Evolutionary conservation across 2,888 invertebrate species (phyloP).

Genomic region (Lepeophtheirus nordmannii): DNA sequence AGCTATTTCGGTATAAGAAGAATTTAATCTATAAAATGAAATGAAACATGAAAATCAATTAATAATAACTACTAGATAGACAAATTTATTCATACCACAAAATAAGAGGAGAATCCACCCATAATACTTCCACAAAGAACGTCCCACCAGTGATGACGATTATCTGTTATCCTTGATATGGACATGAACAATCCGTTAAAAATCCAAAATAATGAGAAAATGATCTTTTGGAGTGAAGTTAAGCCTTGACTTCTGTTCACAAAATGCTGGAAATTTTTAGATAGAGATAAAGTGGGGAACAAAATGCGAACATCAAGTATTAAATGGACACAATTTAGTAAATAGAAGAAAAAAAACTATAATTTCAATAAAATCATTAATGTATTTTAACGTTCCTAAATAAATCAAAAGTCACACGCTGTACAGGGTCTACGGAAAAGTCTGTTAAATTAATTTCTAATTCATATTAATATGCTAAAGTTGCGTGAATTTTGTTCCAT

Average conservation of each 20-base stretch:
- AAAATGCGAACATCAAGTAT: not conserved
- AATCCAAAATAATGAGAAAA: not conserved
- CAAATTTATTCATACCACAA: constrained; percentile 22
- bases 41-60: too few species aligned
- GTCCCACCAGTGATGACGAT: constrained; percentile 27
- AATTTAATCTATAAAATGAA: too few species aligned
- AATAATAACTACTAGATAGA: not conserved
- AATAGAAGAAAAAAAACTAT: too few species aligned
- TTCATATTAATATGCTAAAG: too few species aligned
- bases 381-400: too few species aligned
- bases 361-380: too few species aligned
- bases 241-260: not conserved
- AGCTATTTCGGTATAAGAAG: too few species aligned
- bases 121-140: constrained; percentile 24
- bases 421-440: too few species aligned
- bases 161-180: constrained; percentile 24
- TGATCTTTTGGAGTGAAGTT: not conserved
- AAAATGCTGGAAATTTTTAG: not conserved
- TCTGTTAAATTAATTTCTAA: too few species aligned
- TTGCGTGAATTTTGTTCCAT: too few species aligned
- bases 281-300: not conserved
- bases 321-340: not conserved
- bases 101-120: constrained; percentile 5
- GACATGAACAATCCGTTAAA: not conserved
- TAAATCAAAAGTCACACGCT: too few species aligned